Conservation (phyloP, 2,797 vertebrate species). For the Lacerta agilis region DNA sequence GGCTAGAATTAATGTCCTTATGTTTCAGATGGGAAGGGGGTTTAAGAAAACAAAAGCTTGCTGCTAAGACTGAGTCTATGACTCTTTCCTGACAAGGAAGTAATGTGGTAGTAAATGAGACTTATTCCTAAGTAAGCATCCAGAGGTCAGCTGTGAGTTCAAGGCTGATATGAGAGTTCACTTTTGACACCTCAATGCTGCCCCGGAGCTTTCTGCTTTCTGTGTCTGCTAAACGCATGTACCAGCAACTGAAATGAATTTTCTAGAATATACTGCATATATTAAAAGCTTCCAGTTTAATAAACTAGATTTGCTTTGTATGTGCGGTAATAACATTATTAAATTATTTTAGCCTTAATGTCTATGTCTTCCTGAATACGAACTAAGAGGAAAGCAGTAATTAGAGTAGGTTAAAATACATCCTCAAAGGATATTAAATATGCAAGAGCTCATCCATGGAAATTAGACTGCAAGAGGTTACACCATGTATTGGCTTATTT, state of each 20-base stretch:
- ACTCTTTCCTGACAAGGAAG: too few relatives aligned
- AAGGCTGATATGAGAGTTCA: not conserved
- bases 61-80: too few relatives aligned
- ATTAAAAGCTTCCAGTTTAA: constrained; percentile 68
- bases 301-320: constrained; percentile 67
- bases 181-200: too few relatives aligned
- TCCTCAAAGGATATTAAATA: constrained; percentile 82
- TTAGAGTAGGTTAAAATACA: constrained; percentile 83
- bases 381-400: constrained; percentile 80
- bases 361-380: constrained; percentile 74
- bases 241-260: constrained; percentile 52
- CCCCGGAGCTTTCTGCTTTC: not conserved
- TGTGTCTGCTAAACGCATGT: not conserved
- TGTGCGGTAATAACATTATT: constrained; percentile 76
- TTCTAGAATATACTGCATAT: constrained; percentile 53
- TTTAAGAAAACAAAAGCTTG: too few relatives aligned
- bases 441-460: constrained; percentile 83
- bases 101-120: not conserved
- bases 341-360: constrained; percentile 78
- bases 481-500: constrained; percentile 80
- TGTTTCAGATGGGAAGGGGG: too few relatives aligned
- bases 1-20: too few relatives aligned
- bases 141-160: not conserved
- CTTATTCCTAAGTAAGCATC: not conserved
- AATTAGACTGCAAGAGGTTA: constrained; percentile 82